Percentiles rank a stretch among this genome's conserved stretches.
Evolutionary conservation across 2,113 vertebrate species (phyloP).

Genomic region (Hypanus sabinus): DNA sequence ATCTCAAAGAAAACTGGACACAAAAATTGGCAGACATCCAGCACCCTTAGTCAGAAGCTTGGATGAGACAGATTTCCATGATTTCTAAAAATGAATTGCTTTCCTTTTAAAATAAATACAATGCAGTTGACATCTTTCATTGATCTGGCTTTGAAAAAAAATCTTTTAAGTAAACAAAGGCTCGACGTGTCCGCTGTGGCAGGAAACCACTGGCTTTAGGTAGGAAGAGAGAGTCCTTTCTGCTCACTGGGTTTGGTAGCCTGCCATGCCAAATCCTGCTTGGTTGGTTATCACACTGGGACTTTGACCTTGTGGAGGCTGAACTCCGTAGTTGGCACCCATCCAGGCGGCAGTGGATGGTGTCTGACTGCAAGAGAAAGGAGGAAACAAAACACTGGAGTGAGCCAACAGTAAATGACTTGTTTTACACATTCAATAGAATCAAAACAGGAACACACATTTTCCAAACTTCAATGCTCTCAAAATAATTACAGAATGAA

Average conservation of each 20-base stretch:
- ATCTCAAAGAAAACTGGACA: constrained; percentile 29
- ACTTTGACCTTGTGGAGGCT: constrained; percentile 73
- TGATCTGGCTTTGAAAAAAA: constrained; percentile 54
- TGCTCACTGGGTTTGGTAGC: constrained; percentile 81
- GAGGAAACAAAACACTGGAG: background rate
- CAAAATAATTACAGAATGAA: no score
- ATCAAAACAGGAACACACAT: background rate
- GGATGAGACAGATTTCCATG: constrained; percentile 24
- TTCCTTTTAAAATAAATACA: constrained; percentile 60
- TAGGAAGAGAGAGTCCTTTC: constrained; percentile 48
- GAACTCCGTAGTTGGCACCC: constrained; percentile 72
- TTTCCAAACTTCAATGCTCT: no score
- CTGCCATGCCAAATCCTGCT: constrained; percentile 76
- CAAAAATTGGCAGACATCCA: constrained; percentile 33
- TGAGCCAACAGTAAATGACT: background rate
- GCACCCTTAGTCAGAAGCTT: constrained; percentile 12
- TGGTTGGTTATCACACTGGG: constrained; percentile 77
- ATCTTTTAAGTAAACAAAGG: constrained; percentile 60
- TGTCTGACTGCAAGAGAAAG: constrained; percentile 66
- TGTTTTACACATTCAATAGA: background rate
- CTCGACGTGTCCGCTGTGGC: constrained; percentile 56
- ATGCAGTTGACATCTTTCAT: constrained; percentile 62
- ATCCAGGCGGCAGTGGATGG: constrained; percentile 79
- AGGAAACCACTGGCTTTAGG: constrained; percentile 56
- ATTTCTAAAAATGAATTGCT: constrained; percentile 33